Base-by-base conservation (phyloP, 1,140 invertebrate species). In the Choristoneura fumiferana region DNA sequence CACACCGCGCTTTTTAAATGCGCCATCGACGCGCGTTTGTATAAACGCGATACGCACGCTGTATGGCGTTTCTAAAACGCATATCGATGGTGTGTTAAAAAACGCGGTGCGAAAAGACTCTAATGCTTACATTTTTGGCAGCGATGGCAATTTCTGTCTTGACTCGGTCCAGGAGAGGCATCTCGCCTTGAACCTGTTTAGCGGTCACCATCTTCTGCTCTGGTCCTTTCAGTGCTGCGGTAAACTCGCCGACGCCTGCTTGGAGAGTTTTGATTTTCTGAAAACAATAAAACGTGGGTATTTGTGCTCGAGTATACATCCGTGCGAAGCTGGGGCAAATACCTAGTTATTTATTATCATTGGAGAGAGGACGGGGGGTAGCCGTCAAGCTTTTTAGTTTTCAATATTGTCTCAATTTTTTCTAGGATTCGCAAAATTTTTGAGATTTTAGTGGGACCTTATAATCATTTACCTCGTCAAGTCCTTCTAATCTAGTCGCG, bases 101-200 rank as follows among this genome's bases (percentile, higher is more conserved):
- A n/a, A n/a, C n/a, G n/a, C 57, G 2, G 2, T 29, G 6, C 22
- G 22, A 3, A 29, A 29, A 29, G 6, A 12, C n/a, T 22, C 36
- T 57, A 43, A 43, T 60, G 72, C 70, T 73, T 65, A 90, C 91
- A 69, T 84, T 78, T 70, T 82, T 78, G 33, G 75, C 76, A 17
- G 78, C 55, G 9, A 65, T 71, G 35, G 86, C 78, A 4, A 92
- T 78, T 67, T 95, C 94, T 39, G 91, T 88, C 0, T 91, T 81
- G 53, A 89, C 91, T 59, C 92, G 91, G 77, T 95, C 94, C 54
- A 95, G 89, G 1, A 94, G 69, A 1, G 91, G 90, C 84, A 95
- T 91, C 73, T 95, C 94, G 0, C 90, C 89, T 37, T 92, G 84
- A 60, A 94, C 90, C 43, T 88, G 78, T 62, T 93, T 92, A 9